Conservation (phyloP, 2,888 invertebrate species). For the Lasioglossum villosulum region DNA sequence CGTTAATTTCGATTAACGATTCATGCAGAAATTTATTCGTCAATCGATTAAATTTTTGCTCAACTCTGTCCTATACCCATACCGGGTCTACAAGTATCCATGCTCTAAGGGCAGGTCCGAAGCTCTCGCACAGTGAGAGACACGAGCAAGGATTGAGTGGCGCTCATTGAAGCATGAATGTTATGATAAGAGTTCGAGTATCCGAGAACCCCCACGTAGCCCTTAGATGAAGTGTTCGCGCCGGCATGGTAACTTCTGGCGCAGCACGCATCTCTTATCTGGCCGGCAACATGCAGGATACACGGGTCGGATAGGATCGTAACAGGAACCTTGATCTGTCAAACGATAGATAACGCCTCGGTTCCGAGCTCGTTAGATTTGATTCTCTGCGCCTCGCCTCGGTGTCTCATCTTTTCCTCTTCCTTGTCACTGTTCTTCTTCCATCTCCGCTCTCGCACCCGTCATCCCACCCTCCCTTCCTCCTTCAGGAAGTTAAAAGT, state of each 20-base stretch:
- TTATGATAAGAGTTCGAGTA: conserved; percentile 71
- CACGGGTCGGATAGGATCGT: conserved; percentile 53
- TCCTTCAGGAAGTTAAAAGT: not conserved
- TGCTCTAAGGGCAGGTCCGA: not conserved
- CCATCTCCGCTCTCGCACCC: not conserved
- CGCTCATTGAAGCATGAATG: conserved; percentile 72
- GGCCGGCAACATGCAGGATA: conserved; percentile 51
- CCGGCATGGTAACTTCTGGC: conserved; percentile 53
- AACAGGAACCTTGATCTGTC: conserved; percentile 68
- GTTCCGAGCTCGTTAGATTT: conserved; percentile 55
- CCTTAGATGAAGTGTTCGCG: conserved; percentile 59
- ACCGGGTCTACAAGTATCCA: no score
- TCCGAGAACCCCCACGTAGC: conserved; percentile 63
- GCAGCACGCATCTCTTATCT: conserved; percentile 61
- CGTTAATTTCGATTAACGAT: no score
- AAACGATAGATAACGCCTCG: conserved; percentile 62
- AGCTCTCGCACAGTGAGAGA: not conserved
- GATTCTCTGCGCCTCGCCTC: conserved; percentile 28
- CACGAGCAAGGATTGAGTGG: conserved; percentile 41
- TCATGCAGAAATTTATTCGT: no score
- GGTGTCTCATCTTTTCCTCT: conserved; percentile 22
- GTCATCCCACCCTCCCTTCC: not conserved
- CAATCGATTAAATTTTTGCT: no score
- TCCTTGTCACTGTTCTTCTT: conserved; percentile 24
- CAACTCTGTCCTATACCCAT: no score